Evolutionary conservation across 2,888 invertebrate genomes (phyloP).

Genomic region (Stomorhina lunata): DNA sequence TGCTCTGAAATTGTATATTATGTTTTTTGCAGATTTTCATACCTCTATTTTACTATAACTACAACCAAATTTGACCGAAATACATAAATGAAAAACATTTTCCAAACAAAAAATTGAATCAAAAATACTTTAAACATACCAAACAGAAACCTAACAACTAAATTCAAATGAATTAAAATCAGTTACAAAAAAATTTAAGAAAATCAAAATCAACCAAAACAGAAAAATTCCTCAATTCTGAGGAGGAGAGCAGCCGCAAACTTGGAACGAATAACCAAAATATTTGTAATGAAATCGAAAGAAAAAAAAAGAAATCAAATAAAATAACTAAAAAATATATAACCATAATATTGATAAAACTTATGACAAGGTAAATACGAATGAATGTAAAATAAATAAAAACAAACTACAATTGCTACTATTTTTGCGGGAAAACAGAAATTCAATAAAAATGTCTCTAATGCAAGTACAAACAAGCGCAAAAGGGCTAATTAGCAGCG

Average conservation of each 20-base stretch:
- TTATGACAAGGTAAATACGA: conserved; percentile 56
- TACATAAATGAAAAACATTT: conserved; percentile 60
- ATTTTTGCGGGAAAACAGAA: conserved; percentile 37
- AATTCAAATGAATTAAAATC: conserved; percentile 46
- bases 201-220: conserved; percentile 18
- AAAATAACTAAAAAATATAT: conserved; percentile 15
- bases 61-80: conserved; percentile 63
- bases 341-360: conserved; percentile 64
- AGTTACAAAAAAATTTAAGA: conserved; percentile 18
- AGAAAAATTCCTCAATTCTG: conserved; percentile 59
- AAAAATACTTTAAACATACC: conserved; percentile 37
- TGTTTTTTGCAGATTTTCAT: not conserved
- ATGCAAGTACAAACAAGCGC: not conserved
- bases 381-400: conserved; percentile 7
- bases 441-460: conserved; percentile 50
- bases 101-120: conserved; percentile 13
- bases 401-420: conserved; percentile 35
- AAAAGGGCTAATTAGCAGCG: not conserved
- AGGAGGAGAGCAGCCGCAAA: conserved; percentile 26
- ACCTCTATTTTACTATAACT: conserved; percentile 24
- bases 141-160: conserved; percentile 51
- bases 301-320: conserved; percentile 12
- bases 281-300: not conserved
- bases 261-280: conserved; percentile 31
- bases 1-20: conserved; percentile 21